A percentile compares a stretch with the other conserved stretches of the same genome.
These are phyloP conservation scores for Paramormyrops hopkinsi DNA, from an alignment of 2,797 vertebrate species.

Conservation along the genomic window DNA sequence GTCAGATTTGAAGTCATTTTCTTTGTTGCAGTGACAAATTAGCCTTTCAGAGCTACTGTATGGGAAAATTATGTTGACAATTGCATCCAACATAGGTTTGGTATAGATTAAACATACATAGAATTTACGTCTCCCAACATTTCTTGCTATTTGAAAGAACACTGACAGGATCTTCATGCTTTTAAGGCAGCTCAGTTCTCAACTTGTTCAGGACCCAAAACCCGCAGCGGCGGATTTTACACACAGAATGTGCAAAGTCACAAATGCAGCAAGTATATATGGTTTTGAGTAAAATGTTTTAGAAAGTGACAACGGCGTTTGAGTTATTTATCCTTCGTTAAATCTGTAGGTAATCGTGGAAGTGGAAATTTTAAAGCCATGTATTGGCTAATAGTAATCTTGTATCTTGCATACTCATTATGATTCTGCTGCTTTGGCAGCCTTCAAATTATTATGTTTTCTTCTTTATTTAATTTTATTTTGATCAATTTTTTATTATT, in stretches of 20 bases:
- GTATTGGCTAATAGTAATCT: not conserved
- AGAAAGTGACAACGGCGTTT: not conserved
- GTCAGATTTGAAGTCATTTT: no score
- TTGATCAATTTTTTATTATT: not conserved
- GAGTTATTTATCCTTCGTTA: not conserved
- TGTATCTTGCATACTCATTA: not conserved
- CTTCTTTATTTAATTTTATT: not conserved
- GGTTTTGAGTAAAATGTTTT: not conserved
- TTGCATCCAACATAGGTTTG: no score
- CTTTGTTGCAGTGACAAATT: no score
- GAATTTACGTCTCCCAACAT: no score
- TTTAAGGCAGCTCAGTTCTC: not conserved
- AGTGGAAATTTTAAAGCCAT: no score
- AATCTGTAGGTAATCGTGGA: not conserved
- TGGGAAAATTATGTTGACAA: no score
- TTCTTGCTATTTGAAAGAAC: no score
- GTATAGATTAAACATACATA: no score
- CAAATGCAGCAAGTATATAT: not conserved
- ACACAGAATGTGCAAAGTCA: not conserved
- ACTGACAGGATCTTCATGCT: no score
- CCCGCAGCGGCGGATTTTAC: not conserved
- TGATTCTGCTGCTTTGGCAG: not conserved
- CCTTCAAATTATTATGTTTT: not conserved
- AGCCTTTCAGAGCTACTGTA: no score
- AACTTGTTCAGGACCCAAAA: not conserved